Percentiles rank a stretch among this genome's conserved stretches.
Conservation (phyloP, 2,113 vertebrate species). For the Poecilia latipinna region DNA sequence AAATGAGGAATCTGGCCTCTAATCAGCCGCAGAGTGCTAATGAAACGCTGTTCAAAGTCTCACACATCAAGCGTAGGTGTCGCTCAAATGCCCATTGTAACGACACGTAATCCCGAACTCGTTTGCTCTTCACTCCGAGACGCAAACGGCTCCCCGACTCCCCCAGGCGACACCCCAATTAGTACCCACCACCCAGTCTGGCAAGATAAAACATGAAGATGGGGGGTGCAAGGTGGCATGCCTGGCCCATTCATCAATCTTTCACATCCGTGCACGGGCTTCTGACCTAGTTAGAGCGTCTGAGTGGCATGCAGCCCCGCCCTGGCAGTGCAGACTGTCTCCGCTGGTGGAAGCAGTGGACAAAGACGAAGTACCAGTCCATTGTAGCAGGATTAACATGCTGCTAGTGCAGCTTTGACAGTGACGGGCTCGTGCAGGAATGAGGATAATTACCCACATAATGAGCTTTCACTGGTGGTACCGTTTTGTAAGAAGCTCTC, state of each 20-base stretch:
- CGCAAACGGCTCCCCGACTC: slow-evolving; percentile 15
- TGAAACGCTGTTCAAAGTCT: slow-evolving; percentile 14
- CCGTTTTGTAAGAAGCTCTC: slow-evolving; percentile 27
- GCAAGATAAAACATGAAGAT: slow-evolving; percentile 65
- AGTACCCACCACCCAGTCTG: slow-evolving; percentile 58
- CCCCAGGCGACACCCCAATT: slow-evolving; percentile 76
- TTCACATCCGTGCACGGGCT: slow-evolving; percentile 64
- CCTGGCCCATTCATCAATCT: slow-evolving; percentile 74
- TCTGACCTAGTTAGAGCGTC: slow-evolving; percentile 77
- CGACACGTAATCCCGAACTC: slow-evolving; percentile 43
- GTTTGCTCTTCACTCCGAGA: slow-evolving; percentile 26
- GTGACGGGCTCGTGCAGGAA: slow-evolving; percentile 48
- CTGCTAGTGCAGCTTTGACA: slow-evolving; percentile 43
- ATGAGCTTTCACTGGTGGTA: slow-evolving; percentile 39
- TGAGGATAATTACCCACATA: slow-evolving; percentile 64
- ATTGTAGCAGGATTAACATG: slow-evolving; percentile 67
- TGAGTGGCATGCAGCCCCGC: slow-evolving; percentile 46
- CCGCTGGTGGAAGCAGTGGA: slow-evolving; percentile 45
- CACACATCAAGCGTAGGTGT: slow-evolving; percentile 2
- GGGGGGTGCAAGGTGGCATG: slow-evolving; percentile 73
- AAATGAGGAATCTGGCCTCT: slow-evolving; percentile 3
- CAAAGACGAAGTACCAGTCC: slow-evolving; percentile 53
- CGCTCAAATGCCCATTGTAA: slow-evolving; percentile 32
- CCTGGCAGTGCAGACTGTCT: slow-evolving; percentile 45
- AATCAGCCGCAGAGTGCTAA: slow-evolving; percentile 14